Base-by-base conservation (phyloP, 2,888 invertebrate genomes). In the Ormyrus pomaceus region DNA sequence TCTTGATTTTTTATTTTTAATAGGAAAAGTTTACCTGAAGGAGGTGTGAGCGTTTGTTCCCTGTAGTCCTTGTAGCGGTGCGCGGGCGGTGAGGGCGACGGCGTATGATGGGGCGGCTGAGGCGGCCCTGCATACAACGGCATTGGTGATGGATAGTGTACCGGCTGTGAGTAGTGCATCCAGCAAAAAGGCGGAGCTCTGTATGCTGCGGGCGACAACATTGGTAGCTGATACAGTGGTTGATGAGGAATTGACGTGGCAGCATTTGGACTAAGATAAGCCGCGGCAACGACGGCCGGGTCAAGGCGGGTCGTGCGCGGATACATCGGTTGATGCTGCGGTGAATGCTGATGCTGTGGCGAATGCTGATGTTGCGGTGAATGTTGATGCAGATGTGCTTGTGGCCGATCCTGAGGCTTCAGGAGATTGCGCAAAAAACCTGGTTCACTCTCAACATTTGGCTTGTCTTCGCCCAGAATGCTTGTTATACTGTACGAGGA, bases 401-500 rank as follows among this genome's bases (percentile, higher is more conserved):
- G 89, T 86, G 88, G 89, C 79, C 88, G 87, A 70, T 90, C 89
- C 56, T 91, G 90, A 45, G 90, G 87, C 82, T 90, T 91, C 19
- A 91, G 85, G 80, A 91, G 83, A 80, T 88, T 90, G 74, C 90
- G 85, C 82, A 91, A 82, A 82, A 91, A 91, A 34, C 90, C 90
- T 9, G 89, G 88, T 68, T 90, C 90, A 51, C 19, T 77, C 46
- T 77, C 79, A 0, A 45, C 59, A 0, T 91, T 88, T 45, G 91
- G 93, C 85, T 92, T 93, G 90, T 94, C 92, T 83, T 94, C 94
- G 81, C 95, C 95, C 86, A 96, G 92, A 89, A 96, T 92, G 83
- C 96, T 96, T 88, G 95, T 96, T 90, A 96, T 96, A 92, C 96
- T 96, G 91, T 96, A 96, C 89, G 95, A 96, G 91, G 95, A 94